Conservation (phyloP, 1,140 invertebrate genomes). For the Caerostris extrusa region DNA sequence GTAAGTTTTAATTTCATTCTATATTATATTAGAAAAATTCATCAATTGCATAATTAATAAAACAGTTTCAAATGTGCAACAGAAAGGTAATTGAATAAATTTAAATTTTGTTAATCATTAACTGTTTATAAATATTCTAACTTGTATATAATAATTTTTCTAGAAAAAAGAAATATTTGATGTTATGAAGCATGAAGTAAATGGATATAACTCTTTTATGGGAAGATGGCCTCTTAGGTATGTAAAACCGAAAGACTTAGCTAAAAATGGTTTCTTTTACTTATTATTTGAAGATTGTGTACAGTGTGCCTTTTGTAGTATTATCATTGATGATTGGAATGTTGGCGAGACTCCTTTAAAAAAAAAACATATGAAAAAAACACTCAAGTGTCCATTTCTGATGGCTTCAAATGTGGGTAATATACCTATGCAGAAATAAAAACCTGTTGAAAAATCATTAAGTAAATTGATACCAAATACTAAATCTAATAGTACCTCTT, state of each 20-base stretch:
- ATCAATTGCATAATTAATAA: too few relatives aligned
- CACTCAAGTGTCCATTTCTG: conserved; percentile 78
- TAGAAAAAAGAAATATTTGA: conserved; percentile 4
- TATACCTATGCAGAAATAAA: neutral
- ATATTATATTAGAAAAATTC: too few relatives aligned
- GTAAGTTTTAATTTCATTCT: too few relatives aligned
- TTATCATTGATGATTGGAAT: conserved; percentile 88
- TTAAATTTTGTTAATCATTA: too few relatives aligned
- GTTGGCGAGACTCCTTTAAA: conserved; percentile 87
- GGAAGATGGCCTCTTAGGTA: conserved; percentile 86
- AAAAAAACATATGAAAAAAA: conserved; percentile 88
- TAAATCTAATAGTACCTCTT: neutral
- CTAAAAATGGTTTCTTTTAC: conserved; percentile 92
- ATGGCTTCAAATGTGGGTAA: conserved; percentile 8
- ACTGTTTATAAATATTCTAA: too few relatives aligned
- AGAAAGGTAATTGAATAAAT: too few relatives aligned
- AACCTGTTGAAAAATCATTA: neutral
- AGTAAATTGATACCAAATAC: too few relatives aligned
- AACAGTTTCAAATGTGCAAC: too few relatives aligned
- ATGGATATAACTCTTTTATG: conserved; percentile 86
- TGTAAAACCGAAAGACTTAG: conserved; percentile 87
- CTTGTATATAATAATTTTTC: too few relatives aligned
- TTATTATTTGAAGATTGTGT: conserved; percentile 86
- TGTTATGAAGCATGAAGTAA: conserved; percentile 43
- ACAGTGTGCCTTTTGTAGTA: conserved; percentile 91